phyloP scores from a whole-genome alignment of 2,113 vertebrate genomes.

The Litocranius walleri region DNA sequence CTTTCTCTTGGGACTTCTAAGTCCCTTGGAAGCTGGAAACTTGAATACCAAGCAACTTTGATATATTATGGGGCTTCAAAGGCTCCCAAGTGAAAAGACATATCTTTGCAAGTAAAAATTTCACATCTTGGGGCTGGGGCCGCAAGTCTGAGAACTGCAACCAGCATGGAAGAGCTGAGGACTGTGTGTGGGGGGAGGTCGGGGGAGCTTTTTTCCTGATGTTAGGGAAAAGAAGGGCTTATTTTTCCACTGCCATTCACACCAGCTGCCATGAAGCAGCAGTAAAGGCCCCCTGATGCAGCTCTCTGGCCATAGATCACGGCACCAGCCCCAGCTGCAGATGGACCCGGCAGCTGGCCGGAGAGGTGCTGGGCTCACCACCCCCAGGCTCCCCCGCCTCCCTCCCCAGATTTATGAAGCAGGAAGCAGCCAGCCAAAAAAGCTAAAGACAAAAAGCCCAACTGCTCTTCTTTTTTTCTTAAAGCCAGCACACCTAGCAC shows the following conservation, averaged over 20 bases:
- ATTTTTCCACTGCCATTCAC: conserved; percentile 79
- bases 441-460: conserved; percentile 64
- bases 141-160: not conserved
- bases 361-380: conserved; percentile 77
- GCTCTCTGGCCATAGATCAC: conserved; percentile 79
- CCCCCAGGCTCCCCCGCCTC: conserved; percentile 72
- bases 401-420: conserved; percentile 81
- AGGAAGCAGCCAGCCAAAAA: conserved; percentile 78
- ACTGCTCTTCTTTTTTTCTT: conserved; percentile 54
- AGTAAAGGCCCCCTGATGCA: conserved; percentile 77
- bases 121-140: not conserved
- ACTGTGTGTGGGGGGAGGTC: not conserved
- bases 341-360: conserved; percentile 83
- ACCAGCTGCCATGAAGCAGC: conserved; percentile 80
- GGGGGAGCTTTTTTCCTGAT: conserved; percentile 68
- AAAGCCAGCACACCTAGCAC: conserved; percentile 57
- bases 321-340: conserved; percentile 82
- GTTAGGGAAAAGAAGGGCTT: conserved; percentile 70
- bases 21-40: not conserved
- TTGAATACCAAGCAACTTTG: conserved; percentile 26
- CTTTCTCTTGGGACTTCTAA: not conserved
- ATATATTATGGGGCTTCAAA: accelerated
- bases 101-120: conserved; percentile 35
- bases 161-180: conserved; percentile 54
- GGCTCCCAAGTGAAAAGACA: conserved; percentile 23